Conservation (phyloP, 2,113 vertebrate genomes). For the Corythaixoides concolor region DNA sequence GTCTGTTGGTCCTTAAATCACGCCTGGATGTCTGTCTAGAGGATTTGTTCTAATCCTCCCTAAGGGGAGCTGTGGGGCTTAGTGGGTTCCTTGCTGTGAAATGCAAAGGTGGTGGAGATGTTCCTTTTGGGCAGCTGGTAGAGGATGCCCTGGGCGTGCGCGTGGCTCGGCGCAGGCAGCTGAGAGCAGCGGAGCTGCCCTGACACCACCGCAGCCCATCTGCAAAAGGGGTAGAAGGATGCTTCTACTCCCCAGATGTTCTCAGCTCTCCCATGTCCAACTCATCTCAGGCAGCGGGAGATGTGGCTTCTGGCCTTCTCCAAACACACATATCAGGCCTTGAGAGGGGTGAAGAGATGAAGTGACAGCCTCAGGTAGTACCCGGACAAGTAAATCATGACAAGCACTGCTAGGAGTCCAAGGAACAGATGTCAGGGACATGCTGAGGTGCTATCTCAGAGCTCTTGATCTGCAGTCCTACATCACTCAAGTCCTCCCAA, state of each 20-base stretch:
- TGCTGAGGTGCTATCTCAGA: rapidly evolving
- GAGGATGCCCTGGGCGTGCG: background rate
- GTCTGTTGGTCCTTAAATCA: background rate
- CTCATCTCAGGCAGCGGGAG: background rate
- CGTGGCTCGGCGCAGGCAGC: no score
- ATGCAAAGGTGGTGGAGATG: background rate
- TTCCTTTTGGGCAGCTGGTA: background rate
- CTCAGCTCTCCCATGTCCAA: background rate
- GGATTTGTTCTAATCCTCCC: background rate
- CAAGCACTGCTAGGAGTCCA: background rate
- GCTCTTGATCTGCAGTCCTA: background rate
- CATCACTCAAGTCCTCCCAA: background rate
- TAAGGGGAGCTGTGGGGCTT: rapidly evolving
- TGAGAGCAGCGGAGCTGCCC: background rate
- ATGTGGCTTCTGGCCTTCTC: background rate
- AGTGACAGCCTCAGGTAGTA: rapidly evolving
- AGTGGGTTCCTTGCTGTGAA: background rate
- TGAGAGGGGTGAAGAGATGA: rapidly evolving
- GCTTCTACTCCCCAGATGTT: background rate
- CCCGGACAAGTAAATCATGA: background rate
- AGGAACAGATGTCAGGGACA: background rate
- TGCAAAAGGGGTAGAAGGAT: background rate
- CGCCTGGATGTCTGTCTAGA: background rate
- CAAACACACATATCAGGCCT: no score
- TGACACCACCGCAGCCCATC: background rate